These are phyloP conservation scores for Pseudomyrmex sp. DNA, from an alignment of 1,140 invertebrate genomes.

Conservation along the genomic window DNA sequence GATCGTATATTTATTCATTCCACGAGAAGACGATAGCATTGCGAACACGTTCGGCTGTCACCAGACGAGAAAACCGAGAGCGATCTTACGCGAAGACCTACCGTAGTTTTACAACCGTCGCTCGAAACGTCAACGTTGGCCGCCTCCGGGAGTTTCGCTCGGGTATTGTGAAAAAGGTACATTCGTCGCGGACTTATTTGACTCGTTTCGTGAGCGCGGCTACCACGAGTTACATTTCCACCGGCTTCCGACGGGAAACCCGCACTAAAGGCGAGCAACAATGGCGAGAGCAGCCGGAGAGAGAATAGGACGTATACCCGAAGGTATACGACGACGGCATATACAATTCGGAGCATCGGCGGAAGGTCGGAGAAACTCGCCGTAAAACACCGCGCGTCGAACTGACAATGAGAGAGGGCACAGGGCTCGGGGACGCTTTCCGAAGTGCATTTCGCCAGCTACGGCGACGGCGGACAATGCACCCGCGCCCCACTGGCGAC, in stretches of 20 bases:
- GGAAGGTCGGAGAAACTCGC: slow-evolving; percentile 37
- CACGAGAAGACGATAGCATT: neutral
- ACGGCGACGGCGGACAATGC: slow-evolving; percentile 56
- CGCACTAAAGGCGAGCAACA: slow-evolving; percentile 49
- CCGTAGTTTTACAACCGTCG: slow-evolving; percentile 51
- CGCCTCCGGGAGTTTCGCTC: slow-evolving; percentile 38
- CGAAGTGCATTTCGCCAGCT: slow-evolving; percentile 47
- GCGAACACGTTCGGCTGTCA: slow-evolving; percentile 3
- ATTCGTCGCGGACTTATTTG: slow-evolving; percentile 47
- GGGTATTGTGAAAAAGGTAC: slow-evolving; percentile 35
- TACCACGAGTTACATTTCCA: slow-evolving; percentile 63
- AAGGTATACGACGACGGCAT: slow-evolving; percentile 29
- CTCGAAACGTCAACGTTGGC: slow-evolving; percentile 43
- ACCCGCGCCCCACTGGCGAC: slow-evolving; percentile 24
- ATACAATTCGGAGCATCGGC: slow-evolving; percentile 39
- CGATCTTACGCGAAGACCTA: slow-evolving; percentile 25
- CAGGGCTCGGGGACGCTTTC: slow-evolving; percentile 25
- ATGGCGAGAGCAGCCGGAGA: slow-evolving; percentile 50
- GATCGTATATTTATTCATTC: slow-evolving; percentile 10
- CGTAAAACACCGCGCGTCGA: slow-evolving; percentile 62
- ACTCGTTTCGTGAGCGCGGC: slow-evolving; percentile 55
- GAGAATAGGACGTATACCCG: slow-evolving; percentile 43
- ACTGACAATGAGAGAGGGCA: slow-evolving; percentile 54
- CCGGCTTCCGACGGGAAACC: slow-evolving; percentile 46
- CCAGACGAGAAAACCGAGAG: neutral